These are phyloP conservation scores for Rugalucina vietnamica DNA, from an alignment of 2,888 invertebrate genomes.

Conservation along the genomic window DNA sequence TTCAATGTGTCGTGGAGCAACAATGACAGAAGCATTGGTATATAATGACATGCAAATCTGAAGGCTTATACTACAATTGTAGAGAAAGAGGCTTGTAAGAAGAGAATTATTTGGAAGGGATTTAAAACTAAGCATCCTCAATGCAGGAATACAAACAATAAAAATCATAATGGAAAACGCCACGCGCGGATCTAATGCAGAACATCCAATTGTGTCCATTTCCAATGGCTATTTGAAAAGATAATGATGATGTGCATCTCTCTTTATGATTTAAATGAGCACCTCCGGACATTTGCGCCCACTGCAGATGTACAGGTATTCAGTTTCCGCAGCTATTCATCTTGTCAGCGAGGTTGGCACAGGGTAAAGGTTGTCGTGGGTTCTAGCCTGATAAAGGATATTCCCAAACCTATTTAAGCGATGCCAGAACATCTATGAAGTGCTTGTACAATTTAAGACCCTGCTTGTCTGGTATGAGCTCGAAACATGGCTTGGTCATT, in stretches of 20 bases:
- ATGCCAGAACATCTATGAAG: no score
- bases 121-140: not conserved
- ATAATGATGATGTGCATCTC: slow-evolving; percentile 1
- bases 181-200: not conserved
- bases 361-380: not conserved
- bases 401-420: no score
- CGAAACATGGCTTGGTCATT: not conserved
- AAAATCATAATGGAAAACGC: not conserved
- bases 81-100: not conserved
- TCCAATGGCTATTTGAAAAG: slow-evolving; percentile 9
- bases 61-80: no score
- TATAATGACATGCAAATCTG: no score
- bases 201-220: slow-evolving; percentile 12
- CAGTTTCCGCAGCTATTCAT: not conserved
- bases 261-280: slow-evolving; percentile 8
- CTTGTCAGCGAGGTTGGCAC: not conserved
- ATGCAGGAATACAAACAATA: not conserved
- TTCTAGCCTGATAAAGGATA: not conserved
- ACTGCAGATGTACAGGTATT: slow-evolving; percentile 8
- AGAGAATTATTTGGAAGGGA: not conserved
- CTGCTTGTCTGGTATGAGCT: not conserved
- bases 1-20: no score
- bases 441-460: not conserved
- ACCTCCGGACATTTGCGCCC: not conserved
- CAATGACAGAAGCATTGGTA: no score